Base-by-base conservation (phyloP, 2,888 invertebrate genomes). In the Noctuana brunneofusca region DNA sequence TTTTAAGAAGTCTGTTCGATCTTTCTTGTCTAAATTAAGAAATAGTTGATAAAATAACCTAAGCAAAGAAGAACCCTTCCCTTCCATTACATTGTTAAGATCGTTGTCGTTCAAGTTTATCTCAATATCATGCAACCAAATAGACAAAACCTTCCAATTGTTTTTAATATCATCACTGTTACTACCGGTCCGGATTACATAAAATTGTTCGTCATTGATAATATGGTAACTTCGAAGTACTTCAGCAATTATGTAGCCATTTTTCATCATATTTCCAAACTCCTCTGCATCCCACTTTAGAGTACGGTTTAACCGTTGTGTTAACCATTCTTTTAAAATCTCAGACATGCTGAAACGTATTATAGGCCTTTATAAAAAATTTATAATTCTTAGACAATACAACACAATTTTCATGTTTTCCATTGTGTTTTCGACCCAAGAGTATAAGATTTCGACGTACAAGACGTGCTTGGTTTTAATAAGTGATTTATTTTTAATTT, bases 1-100 rank as follows among this genome's bases (percentile, higher is more conserved):
- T 66, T 92, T 89, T 24, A 93, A 89, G 69, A 93, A 93, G 71
- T 92, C 83, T 12, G 92, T 83, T 50, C 91, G 87, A 70, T 93
- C 92, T 75, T 90, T 93, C 73, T 92, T 92, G 68, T 94, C 93
- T 54, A 95, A 81, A 66, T 89, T 87, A 8, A 94, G 80, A 73
- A 93, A 94, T 3, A 95, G 77, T 76, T 93, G 92, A 77, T 94
- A 94, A 74, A 94, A 93, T 1, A 95, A 72, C 30, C 92, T 87
- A 3, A 94, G 79, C 5, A 93, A 80, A 0, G 92, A 78, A 8
- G 92, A 86, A 3, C 93, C 92, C 64, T 83, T 88, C 0, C 92
- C 92, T 59, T 86, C 82, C 65, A 91, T 90, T 14, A 94, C 86
- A 58, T 87, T 87, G 2, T 79, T 75, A 50, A 93, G 71, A 58